Evolutionary conservation across 1,140 invertebrate species (phyloP), one percentile per base, ranked within the genome.

Genomic region (Drosophila parvula): DNA sequence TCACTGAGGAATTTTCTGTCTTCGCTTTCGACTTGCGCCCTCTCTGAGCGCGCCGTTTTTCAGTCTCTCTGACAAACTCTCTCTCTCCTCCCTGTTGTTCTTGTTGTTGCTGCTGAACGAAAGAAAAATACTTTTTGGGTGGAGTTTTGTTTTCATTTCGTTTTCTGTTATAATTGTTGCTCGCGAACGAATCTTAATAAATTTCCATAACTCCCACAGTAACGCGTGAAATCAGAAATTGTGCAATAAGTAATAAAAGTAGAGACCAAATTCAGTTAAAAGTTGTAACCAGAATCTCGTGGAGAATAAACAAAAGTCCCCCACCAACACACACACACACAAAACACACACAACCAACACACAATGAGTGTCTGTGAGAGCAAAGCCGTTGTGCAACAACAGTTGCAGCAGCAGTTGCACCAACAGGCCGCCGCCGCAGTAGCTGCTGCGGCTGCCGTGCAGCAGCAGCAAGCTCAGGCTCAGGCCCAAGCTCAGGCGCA

Each of bases 361-460:
- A 94, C 93, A 93, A 95, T 95, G 95, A 91, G 90, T 91, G 78
- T 91, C 59, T 95, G 95, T 94, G 95, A 95, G 94, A 95, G 94
- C 93, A 95, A 92, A 92, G 93, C 92, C 81, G 74, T 81, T 79
- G 84, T 91, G 71, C 81, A 84, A 80, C 89, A 89, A 65, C 84
- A 88, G 73, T 70, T 88, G 80, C 83, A 88, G 69, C 83, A 89
- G 64, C 81, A 85, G 61, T 71, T 71, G 81, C 78, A 55, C 82
- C 82, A 73, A 70, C 69, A 73, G 34, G 81, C 81, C 41, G 80
- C 65, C 34, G 81, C 83, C 28, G 82, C 82, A 22, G 83, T 74
- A 10, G 73, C 57, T 30, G 71, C 74, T 18, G 79, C 75, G 41
- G 74, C 74, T 27, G 82, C 78, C 41, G 81, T 47, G 11, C 77